phyloP scores from a whole-genome alignment of 2,888 invertebrate genomes.

The Drosophila parthenogenetica region DNA sequence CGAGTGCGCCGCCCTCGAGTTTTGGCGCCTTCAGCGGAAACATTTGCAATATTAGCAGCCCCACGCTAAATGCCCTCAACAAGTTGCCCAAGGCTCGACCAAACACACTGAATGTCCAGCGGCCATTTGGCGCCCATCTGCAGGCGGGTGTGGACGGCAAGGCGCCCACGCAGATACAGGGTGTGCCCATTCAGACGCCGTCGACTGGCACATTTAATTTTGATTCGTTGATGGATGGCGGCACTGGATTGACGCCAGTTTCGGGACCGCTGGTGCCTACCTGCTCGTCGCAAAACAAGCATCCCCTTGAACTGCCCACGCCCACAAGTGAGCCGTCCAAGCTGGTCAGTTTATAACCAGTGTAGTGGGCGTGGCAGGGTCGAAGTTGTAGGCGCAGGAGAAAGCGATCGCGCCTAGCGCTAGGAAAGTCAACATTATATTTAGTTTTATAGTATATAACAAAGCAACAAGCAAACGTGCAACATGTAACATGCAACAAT shows the following conservation, averaged over 20 bases:
- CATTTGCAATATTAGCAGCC: constrained; percentile 57
- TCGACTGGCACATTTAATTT: constrained; percentile 95
- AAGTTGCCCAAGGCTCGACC: constrained; percentile 87
- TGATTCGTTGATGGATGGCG: constrained; percentile 96
- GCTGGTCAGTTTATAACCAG: constrained; percentile 92
- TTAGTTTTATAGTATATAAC: constrained; percentile 49
- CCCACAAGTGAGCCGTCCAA: constrained; percentile 91
- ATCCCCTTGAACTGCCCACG: constrained; percentile 89
- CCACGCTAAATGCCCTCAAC: constrained; percentile 65
- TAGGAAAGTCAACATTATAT: constrained; percentile 69
- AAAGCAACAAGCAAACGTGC: neutral
- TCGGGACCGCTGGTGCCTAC: constrained; percentile 89
- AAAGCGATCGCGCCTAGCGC: constrained; percentile 29
- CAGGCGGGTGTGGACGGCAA: constrained; percentile 63
- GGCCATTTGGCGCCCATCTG: constrained; percentile 85
- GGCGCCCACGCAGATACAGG: constrained; percentile 89
- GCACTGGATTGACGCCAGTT: constrained; percentile 96
- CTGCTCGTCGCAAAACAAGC: constrained; percentile 91
- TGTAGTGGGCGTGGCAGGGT: constrained; percentile 65
- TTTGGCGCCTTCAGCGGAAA: constrained; percentile 55
- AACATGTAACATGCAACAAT: constrained; percentile 28
- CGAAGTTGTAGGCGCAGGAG: constrained; percentile 1
- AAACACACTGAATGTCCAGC: constrained; percentile 89
- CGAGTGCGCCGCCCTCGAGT: constrained; percentile 75
- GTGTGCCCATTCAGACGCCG: constrained; percentile 94